Conservation (phyloP, 2,888 invertebrate species). For the Hartigia nigra region DNA sequence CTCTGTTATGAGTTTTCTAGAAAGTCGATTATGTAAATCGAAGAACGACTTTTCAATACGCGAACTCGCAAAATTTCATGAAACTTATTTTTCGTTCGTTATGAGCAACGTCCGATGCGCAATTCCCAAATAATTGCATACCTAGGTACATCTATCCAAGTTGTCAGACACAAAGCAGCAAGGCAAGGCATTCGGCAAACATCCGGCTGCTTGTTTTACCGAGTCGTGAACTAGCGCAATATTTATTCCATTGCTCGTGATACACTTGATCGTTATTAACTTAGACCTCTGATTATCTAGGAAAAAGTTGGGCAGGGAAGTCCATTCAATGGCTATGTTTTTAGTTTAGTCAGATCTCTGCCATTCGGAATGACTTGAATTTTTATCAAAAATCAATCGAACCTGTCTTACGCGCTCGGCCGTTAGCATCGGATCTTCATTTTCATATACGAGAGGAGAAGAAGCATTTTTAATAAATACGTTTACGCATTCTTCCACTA, state of each 20-base stretch:
- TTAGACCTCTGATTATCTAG: too few species aligned
- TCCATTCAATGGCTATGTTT: too few species aligned
- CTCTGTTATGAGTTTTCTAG: neutral
- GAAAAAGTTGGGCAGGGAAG: too few species aligned
- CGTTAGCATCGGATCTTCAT: too few species aligned
- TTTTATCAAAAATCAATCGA: neutral
- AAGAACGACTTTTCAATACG: too few species aligned
- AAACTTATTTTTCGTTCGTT: neutral
- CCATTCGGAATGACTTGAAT: neutral
- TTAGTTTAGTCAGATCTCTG: neutral
- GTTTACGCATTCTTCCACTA: too few species aligned
- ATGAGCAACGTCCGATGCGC: neutral
- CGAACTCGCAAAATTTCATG: neutral
- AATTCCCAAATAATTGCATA: neutral
- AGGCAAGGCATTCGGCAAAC: neutral
- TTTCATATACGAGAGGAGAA: neutral
- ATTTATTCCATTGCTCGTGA: too few species aligned
- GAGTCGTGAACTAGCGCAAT: neutral
- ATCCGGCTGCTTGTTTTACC: neutral
- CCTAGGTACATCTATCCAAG: neutral
- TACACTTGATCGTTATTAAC: too few species aligned
- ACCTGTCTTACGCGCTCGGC: too few species aligned
- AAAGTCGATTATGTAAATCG: neutral
- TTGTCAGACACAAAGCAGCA: too few species aligned
- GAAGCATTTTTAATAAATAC: neutral